Evolutionary conservation across 2,888 invertebrate genomes (phyloP).

Genomic region (Fabriciana adippe): DNA sequence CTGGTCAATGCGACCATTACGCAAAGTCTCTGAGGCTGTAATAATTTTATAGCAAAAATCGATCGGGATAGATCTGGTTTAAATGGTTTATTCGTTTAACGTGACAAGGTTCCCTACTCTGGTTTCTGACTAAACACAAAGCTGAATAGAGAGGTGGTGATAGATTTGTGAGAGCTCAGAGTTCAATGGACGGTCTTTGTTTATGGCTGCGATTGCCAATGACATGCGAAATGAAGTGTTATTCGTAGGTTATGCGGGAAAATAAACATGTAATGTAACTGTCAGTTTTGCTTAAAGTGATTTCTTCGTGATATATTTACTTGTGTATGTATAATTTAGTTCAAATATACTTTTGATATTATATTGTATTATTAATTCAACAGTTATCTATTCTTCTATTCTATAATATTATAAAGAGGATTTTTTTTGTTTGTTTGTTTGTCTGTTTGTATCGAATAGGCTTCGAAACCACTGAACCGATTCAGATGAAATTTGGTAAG

Average conservation of each 20-base stretch:
- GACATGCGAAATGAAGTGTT: conserved; percentile 65
- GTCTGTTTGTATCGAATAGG: no score
- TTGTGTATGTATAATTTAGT: no score
- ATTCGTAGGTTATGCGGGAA: conserved; percentile 53
- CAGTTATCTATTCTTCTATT: no score
- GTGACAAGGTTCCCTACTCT: conserved; percentile 47
- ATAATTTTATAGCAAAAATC: conserved; percentile 21
- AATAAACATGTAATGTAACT: conserved; percentile 48
- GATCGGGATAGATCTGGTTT: conserved; percentile 42
- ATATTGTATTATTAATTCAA: no score
- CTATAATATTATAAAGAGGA: no score
- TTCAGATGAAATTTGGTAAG: no score
- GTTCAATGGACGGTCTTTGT: conserved; percentile 45
- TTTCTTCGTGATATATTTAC: no score
- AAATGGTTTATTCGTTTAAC: conserved; percentile 48
- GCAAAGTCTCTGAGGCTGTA: conserved; percentile 41
- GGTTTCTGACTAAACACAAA: conserved; percentile 31
- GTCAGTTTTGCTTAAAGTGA: conserved; percentile 40
- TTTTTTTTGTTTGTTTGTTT: no score
- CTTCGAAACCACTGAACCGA: no score
- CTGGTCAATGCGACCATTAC: conserved; percentile 54
- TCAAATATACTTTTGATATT: no score
- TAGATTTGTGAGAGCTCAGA: conserved; percentile 42
- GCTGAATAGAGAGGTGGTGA: conserved; percentile 9
- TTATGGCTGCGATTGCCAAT: conserved; percentile 51